Conservation (phyloP, 2,888 invertebrate species). For the Phengaris alcon region DNA sequence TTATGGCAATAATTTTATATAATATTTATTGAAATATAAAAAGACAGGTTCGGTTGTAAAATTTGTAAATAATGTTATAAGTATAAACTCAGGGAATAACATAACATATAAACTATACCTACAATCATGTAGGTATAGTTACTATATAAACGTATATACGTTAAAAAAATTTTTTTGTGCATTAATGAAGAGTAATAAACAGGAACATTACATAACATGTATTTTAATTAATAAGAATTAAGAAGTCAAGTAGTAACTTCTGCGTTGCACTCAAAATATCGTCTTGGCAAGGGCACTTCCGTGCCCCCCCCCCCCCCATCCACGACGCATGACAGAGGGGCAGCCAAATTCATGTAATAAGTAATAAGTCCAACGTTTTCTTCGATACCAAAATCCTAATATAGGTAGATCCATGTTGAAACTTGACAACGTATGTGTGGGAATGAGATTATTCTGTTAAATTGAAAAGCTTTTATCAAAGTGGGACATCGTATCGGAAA, state of each 20-base stretch:
- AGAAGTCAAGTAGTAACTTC: neutral
- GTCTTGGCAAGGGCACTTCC: neutral
- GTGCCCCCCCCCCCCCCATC: neutral
- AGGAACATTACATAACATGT: neutral
- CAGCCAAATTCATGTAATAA: neutral
- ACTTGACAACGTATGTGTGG: neutral
- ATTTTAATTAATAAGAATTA: neutral
- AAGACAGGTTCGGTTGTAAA: conserved; percentile 1
- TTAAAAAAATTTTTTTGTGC: too few species aligned
- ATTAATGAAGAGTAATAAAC: neutral
- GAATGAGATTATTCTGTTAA: neutral
- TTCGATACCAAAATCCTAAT: neutral
- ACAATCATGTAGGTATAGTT: neutral
- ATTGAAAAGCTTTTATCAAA: conserved; percentile 44
- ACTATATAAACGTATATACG: neutral
- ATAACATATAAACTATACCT: neutral
- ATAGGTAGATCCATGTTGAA: neutral
- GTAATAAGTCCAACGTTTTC: neutral
- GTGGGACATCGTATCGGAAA: conserved; percentile 23
- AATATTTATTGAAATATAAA: neutral
- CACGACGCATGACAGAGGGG: neutral
- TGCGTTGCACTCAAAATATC: neutral
- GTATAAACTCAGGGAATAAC: neutral
- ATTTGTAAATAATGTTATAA: neutral
- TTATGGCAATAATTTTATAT: neutral